A percentile compares a stretch with the other conserved stretches of the same genome.
These are phyloP conservation scores for Sander vitreus DNA, from an alignment of 2,113 vertebrate species.

Conservation along the genomic window DNA sequence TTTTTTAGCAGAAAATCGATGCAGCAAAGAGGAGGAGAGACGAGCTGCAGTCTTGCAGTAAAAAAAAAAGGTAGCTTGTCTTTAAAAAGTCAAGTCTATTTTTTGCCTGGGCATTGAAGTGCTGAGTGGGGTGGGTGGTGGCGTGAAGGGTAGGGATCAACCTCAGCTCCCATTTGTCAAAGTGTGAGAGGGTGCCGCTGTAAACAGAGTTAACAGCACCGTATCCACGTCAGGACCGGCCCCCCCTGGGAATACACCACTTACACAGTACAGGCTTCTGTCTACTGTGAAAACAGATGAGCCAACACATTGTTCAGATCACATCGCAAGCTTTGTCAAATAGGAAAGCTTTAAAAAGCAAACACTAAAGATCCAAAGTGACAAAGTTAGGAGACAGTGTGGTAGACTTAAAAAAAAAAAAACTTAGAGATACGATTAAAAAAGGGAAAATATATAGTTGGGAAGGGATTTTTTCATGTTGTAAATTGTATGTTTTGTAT, in stretches of 20 bases:
- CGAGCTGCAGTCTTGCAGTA: slow-evolving; percentile 73
- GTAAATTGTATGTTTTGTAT: no score
- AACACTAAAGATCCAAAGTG: slow-evolving; percentile 29
- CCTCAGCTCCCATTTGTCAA: slow-evolving; percentile 68
- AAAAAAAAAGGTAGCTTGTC: slow-evolving; percentile 68
- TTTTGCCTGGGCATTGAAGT: slow-evolving; percentile 74
- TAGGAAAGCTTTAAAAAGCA: slow-evolving; percentile 29
- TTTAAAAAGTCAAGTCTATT: slow-evolving; percentile 81
- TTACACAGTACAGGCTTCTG: slow-evolving; percentile 52
- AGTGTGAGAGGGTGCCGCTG: slow-evolving; percentile 65
- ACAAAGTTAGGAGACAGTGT: slow-evolving; percentile 27
- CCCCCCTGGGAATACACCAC: slow-evolving; percentile 53
- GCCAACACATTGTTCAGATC: slow-evolving; percentile 59
- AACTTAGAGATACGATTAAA: slow-evolving; percentile 10
- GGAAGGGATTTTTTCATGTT: no score
- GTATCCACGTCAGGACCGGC: slow-evolving; percentile 51
- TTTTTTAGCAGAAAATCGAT: slow-evolving; percentile 81
- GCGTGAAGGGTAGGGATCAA: slow-evolving; percentile 73
- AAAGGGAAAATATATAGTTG: not conserved
- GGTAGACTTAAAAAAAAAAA: not conserved
- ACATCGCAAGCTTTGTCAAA: slow-evolving; percentile 41
- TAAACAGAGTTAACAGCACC: slow-evolving; percentile 72
- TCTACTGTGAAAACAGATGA: slow-evolving; percentile 58
- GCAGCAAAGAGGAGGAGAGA: slow-evolving; percentile 59
- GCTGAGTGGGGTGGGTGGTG: slow-evolving; percentile 69